phyloP scores from a whole-genome alignment of 1,140 invertebrate genomes.

The Sinonovacula constricta region DNA sequence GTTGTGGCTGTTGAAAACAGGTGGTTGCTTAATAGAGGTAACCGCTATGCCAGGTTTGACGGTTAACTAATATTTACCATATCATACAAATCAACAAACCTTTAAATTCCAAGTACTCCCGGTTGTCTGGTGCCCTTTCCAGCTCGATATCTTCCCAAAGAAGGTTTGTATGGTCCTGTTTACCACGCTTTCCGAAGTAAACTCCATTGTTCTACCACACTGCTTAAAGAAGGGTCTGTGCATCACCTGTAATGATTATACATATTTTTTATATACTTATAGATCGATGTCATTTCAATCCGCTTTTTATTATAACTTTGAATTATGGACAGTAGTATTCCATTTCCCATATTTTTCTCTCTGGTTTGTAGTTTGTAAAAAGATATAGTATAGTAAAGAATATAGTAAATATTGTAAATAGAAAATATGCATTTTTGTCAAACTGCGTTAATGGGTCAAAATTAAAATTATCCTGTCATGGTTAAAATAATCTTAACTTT shows the following conservation, averaged over 20 bases:
- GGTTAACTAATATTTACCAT: slow-evolving; percentile 16
- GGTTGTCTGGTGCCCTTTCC: neutral
- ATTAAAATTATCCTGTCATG: neutral
- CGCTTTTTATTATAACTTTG: slow-evolving; percentile 6
- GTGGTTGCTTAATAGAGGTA: slow-evolving; percentile 3
- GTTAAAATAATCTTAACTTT: slow-evolving; percentile 4
- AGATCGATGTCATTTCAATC: too few relatives aligned
- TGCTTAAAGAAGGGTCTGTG: neutral
- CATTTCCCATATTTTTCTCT: slow-evolving; percentile 19
- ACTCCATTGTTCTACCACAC: too few relatives aligned
- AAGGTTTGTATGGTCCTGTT: slow-evolving; percentile 21
- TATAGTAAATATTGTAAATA: too few relatives aligned
- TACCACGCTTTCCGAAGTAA: too few relatives aligned
- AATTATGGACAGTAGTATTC: slow-evolving; percentile 15
- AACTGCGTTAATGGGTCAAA: slow-evolving; percentile 7
- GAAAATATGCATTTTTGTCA: slow-evolving; percentile 7
- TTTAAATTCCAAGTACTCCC: slow-evolving; percentile 1
- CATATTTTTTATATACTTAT: slow-evolving; percentile 22
- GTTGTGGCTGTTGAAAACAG: neutral
- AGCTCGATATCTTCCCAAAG: too few relatives aligned
- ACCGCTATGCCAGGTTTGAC: slow-evolving; percentile 7
- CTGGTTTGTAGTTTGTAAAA: slow-evolving; percentile 4
- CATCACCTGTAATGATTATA: slow-evolving; percentile 10
- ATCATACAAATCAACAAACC: slow-evolving; percentile 19
- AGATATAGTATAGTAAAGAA: neutral